These are phyloP conservation scores for Oopsacas minuta DNA, from an alignment of 37 sponge, comb jelly and placozoan species.

Conservation along the genomic window DNA sequence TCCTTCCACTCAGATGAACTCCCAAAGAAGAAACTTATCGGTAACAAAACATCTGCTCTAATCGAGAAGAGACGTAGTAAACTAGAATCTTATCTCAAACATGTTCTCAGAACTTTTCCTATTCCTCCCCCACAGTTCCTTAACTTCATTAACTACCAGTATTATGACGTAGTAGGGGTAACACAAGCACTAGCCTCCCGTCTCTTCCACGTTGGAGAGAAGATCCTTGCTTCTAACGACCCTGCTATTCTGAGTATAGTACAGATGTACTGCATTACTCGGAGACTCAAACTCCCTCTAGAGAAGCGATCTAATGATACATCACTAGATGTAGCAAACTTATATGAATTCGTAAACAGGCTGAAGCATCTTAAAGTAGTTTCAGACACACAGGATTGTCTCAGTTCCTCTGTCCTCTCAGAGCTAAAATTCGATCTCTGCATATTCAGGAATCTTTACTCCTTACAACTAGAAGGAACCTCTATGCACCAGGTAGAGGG, in stretches of 20 bases:
- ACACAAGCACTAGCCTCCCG: conserved; percentile 6
- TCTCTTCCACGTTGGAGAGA: conserved; percentile 15
- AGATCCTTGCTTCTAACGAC: not conserved
- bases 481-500: conserved; percentile 16
- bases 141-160: conserved; percentile 47
- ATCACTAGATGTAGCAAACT: conserved; percentile 45
- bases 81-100: conserved; percentile 33
- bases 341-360: conserved; percentile 51
- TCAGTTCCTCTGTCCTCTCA: conserved; percentile 6
- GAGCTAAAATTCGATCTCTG: conserved; percentile 2
- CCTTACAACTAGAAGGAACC: not conserved
- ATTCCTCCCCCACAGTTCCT: conserved; percentile 44
- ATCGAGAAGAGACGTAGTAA: conserved; percentile 14
- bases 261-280: conserved; percentile 19
- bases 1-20: conserved; percentile 25
- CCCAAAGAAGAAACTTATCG: conserved; percentile 27
- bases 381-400: not conserved
- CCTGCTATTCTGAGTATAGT: conserved; percentile 15
- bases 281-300: conserved; percentile 10
- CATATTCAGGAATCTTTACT: not conserved
- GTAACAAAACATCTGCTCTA: conserved; percentile 11
- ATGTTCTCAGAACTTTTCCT: conserved; percentile 27
- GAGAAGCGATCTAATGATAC: conserved; percentile 5
- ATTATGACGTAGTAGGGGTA: conserved; percentile 23
- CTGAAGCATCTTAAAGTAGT: conserved; percentile 48